Evolutionary conservation across 2,888 invertebrate species (phyloP).

Genomic region (Pristionchus fissidentatus): DNA sequence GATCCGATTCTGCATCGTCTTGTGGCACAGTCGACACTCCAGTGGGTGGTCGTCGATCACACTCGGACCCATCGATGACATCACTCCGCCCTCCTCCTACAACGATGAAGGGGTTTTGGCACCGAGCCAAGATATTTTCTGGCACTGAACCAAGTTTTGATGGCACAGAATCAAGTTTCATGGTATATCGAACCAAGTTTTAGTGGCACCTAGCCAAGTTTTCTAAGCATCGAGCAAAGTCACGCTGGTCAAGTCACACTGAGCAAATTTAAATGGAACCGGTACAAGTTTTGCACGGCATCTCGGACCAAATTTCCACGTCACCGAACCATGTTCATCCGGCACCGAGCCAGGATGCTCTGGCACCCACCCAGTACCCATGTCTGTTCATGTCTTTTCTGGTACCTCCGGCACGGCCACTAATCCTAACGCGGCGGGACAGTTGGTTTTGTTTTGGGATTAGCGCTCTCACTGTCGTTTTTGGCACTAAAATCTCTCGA

Average conservation of each 20-base stretch:
- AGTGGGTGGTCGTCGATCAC: constrained; percentile 68
- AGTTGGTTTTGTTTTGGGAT: neutral
- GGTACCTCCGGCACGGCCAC: constrained; percentile 39
- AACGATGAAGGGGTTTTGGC: too few species aligned
- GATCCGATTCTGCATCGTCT: constrained; percentile 71
- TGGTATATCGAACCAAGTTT: too few species aligned
- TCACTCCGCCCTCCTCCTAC: neutral
- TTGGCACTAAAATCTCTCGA: constrained; percentile 2
- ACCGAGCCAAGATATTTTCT: too few species aligned
- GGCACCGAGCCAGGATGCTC: too few species aligned
- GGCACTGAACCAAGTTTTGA: too few species aligned
- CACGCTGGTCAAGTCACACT: too few species aligned
- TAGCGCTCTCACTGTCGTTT: neutral
- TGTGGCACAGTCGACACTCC: constrained; percentile 73
- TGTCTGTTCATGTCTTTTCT: neutral
- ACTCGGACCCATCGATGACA: neutral
- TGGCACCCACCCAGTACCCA: too few species aligned
- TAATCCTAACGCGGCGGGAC: neutral
- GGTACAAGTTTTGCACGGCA: too few species aligned
- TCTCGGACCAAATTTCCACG: too few species aligned
- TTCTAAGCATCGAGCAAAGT: neutral
- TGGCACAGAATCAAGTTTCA: too few species aligned
- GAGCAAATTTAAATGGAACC: too few species aligned
- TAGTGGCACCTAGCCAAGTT: neutral
- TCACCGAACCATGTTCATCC: neutral